Base-by-base conservation (phyloP, 2,797 vertebrate genomes). In the Clarias platycephalus region DNA sequence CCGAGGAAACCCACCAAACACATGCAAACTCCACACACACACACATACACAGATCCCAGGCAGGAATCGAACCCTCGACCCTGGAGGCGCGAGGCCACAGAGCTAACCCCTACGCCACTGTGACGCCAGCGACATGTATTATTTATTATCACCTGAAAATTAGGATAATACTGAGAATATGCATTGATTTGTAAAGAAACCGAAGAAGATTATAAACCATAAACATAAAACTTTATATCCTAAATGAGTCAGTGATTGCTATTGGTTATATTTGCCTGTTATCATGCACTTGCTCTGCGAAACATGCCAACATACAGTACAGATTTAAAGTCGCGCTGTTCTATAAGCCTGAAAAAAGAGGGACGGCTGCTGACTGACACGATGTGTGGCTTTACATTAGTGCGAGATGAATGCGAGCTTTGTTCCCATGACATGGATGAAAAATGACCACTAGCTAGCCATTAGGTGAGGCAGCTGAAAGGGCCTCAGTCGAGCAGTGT, bases 351-450 rank as follows among this genome's bases (percentile, higher is more conserved):
- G 31, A 80, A 44, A 71, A 76, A 66, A 63, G 24, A 37, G 57
- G 62, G 72, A 86, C 80, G 84, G 24, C 81, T 81, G 79, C 84
- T 78, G 64, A 85, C 81, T 87, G 88, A 88, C 77, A 87, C 85
- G 81, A 84, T 86, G 87, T 86, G 88, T 85, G 87, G 75, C 77
- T 26, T 87, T 86, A 88, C 86, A 86, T 88, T 89, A 88, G 83
- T 81, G 28, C 64, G 40, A 91, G 91, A 94, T 95, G 93, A 95
- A 95, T 94, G 91, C 92, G 90, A 91, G 93, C 94, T 95, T 95
- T 95, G 95, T 95, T 93, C 91, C 91, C 91, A 94, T 94, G 94
- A 94, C 94, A 94, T 90, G 91, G 88, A 85, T 94, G 93, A 95
- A 92, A 92, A 94, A 95, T 93, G 92, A 94, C 91, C 90, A 91